These are phyloP conservation scores for Phyllotreta cruciferae DNA, from an alignment of 2,888 invertebrate species.

Conservation along the genomic window DNA sequence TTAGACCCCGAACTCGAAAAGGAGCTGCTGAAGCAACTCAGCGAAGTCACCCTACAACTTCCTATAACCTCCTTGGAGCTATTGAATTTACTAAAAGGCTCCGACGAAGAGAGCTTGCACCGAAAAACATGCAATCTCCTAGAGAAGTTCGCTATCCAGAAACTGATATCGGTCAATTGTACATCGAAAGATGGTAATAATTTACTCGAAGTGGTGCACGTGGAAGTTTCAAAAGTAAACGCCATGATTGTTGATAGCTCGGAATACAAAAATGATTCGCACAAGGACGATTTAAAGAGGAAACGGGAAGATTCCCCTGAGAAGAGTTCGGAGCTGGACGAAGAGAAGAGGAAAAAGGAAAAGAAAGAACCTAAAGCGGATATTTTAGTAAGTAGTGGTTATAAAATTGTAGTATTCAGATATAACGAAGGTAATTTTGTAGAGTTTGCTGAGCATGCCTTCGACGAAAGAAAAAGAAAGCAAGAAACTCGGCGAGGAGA, in stretches of 20 bases:
- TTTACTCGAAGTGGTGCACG: conserved; percentile 62
- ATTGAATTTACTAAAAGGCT: conserved; percentile 64
- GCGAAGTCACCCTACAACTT: conserved; percentile 72
- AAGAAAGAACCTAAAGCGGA: conserved; percentile 66
- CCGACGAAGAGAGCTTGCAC: conserved; percentile 49
- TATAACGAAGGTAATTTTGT: conserved; percentile 40
- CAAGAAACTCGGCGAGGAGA: conserved; percentile 95
- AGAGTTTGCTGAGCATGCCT: conserved; percentile 89
- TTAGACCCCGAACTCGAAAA: conserved; percentile 70
- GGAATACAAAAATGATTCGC: conserved; percentile 50
- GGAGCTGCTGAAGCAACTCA: conserved; percentile 70
- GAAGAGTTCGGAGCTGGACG: conserved; percentile 59
- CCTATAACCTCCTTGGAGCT: conserved; percentile 76
- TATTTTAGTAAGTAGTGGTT: conserved; percentile 67
- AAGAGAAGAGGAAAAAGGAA: conserved; percentile 67
- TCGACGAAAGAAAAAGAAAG: conserved; percentile 95
- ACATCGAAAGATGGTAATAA: conserved; percentile 61
- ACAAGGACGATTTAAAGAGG: conserved; percentile 58
- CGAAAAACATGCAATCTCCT: conserved; percentile 74
- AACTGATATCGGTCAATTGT: conserved; percentile 68
- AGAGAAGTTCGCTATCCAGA: conserved; percentile 80
- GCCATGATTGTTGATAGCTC: conserved; percentile 61
- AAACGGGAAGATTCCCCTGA: conserved; percentile 60
- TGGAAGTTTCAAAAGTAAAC: conserved; percentile 66
- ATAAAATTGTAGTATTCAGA: conserved; percentile 5